Evolutionary conservation across 1,140 invertebrate species (phyloP).

Genomic region (Brachystomella parvula): DNA sequence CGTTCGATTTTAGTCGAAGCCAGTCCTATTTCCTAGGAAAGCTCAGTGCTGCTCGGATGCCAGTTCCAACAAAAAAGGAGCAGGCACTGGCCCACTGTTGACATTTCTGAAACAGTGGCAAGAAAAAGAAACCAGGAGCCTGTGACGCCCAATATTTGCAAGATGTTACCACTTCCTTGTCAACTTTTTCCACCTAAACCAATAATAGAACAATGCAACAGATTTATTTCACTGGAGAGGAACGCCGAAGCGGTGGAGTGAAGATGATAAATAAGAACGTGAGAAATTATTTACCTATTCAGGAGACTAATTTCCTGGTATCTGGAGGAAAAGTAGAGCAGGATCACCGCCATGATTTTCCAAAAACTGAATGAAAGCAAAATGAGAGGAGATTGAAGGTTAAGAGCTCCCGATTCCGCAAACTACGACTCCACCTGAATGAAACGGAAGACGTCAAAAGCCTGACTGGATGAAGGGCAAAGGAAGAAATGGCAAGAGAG

Average conservation of each 20-base stretch:
- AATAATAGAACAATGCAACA: neutral
- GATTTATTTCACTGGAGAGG: neutral
- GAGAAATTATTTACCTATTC: neutral
- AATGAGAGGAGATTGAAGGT: neutral
- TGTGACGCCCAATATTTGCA: neutral
- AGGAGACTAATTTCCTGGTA: no score
- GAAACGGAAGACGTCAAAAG: constrained; percentile 5
- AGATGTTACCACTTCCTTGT: neutral
- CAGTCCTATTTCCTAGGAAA: no score
- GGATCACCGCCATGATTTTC: neutral
- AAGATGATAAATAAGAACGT: neutral
- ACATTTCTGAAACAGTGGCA: no score
- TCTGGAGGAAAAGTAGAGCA: no score
- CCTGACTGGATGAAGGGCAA: neutral
- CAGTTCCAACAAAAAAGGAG: no score
- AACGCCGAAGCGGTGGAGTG: neutral
- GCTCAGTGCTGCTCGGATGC: no score
- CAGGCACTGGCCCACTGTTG: no score
- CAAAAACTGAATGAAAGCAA: neutral
- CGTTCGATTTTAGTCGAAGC: no score
- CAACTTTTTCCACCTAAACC: no score
- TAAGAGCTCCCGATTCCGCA: neutral
- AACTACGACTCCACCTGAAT: neutral
- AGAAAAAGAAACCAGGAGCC: no score
- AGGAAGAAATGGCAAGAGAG: neutral